A percentile compares a stretch with the other conserved stretches of the same genome.
phyloP scores from a whole-genome alignment of 1,140 invertebrate genomes.

The Branchinecta lindahli region DNA sequence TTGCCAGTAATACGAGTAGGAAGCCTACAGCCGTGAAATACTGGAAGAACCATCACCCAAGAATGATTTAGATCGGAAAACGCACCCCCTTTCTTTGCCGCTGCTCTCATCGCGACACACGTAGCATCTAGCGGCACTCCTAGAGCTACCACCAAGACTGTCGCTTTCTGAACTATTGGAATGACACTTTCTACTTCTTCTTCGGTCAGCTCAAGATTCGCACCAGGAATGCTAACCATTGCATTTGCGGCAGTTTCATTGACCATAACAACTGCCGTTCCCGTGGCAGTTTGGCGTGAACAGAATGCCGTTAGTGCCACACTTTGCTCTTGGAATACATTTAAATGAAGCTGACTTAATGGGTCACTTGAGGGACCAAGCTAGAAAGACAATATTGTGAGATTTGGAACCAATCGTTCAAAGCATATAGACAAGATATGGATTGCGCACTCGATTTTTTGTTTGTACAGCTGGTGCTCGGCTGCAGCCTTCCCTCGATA shows the following conservation, averaged over 20 bases:
- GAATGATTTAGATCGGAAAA: too few species aligned
- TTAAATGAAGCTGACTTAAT: neutral
- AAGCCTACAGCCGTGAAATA: too few species aligned
- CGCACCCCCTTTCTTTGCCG: too few species aligned
- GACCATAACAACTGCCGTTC: neutral
- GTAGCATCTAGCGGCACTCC: neutral
- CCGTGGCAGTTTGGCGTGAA: neutral
- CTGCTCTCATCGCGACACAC: neutral
- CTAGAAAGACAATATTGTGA: neutral
- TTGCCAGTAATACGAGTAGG: too few species aligned
- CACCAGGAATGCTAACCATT: neutral
- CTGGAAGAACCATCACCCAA: too few species aligned
- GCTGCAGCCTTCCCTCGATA: too few species aligned
- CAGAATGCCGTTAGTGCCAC: neutral
- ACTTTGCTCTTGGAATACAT: neutral
- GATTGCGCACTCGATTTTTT: too few species aligned
- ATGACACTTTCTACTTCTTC: neutral
- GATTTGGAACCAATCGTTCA: too few species aligned
- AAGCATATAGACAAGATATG: too few species aligned
- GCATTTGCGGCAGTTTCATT: constrained; percentile 3
- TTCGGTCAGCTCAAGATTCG: neutral
- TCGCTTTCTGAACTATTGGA: neutral
- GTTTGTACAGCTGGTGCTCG: too few species aligned
- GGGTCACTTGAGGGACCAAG: neutral
- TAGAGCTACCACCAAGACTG: neutral